Conservation (phyloP, 1,140 invertebrate genomes). For the Chironomus striatipennis region DNA sequence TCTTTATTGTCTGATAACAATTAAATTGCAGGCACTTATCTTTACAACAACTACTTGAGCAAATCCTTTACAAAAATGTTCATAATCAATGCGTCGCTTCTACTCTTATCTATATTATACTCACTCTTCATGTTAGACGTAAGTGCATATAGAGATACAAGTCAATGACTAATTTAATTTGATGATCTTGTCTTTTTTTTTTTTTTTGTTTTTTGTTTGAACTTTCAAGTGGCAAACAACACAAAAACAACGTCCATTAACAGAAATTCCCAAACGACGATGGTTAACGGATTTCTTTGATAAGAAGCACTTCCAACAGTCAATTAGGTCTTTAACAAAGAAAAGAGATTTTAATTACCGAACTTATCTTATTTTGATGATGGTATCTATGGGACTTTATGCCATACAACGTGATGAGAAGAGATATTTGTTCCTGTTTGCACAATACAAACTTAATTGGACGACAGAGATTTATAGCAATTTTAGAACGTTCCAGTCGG, state of each 20-base stretch:
- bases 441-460: constrained; percentile 58
- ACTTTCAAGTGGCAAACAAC: constrained; percentile 55
- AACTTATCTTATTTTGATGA: constrained; percentile 52
- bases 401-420: constrained; percentile 71
- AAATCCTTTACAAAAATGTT: constrained; percentile 62
- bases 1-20: constrained; percentile 27
- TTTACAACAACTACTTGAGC: constrained; percentile 47
- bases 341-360: constrained; percentile 45
- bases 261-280: constrained; percentile 46
- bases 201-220: too few species aligned
- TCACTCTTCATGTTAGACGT: constrained; percentile 42
- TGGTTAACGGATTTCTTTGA: constrained; percentile 62
- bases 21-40: constrained; percentile 44
- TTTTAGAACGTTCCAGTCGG: constrained; percentile 59
- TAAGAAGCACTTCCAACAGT: constrained; percentile 51
- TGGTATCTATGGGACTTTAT: constrained; percentile 62
- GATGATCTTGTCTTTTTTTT: not conserved
- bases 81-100: constrained; percentile 50
- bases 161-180: not conserved
- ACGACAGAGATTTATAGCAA: constrained; percentile 50
- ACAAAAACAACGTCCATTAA: constrained; percentile 47
- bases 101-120: constrained; percentile 54
- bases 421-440: constrained; percentile 57
- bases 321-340: constrained; percentile 49
- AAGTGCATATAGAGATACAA: not conserved